Conservation (phyloP, 92 coral and sea anemone species). For the Heteractis magnifica region DNA sequence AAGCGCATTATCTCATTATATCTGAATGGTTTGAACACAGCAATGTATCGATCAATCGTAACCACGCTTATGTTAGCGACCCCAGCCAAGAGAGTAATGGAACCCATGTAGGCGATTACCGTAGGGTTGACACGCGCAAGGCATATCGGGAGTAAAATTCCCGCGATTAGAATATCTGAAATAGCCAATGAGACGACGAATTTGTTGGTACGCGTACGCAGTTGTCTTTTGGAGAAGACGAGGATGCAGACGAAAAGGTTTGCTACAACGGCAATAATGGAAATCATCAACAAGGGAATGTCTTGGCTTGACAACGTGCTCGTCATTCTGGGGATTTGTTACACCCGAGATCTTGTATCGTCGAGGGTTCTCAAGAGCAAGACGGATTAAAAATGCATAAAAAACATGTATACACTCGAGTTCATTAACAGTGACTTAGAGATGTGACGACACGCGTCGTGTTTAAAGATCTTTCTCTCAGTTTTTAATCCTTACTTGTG, state of each 20-base stretch:
- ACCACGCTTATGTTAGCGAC: constrained; percentile 49
- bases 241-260: constrained; percentile 46
- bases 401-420: constrained; percentile 23
- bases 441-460: constrained; percentile 6
- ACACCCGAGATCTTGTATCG: constrained; percentile 6
- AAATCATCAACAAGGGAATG: constrained; percentile 37
- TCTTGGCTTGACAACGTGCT: constrained; percentile 9
- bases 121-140: constrained; percentile 27
- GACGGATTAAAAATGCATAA: constrained; percentile 14
- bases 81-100: constrained; percentile 56
- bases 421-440: constrained; percentile 14
- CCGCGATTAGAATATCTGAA: constrained; percentile 55
- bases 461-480: background rate
- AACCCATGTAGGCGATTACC: constrained; percentile 45
- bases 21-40: constrained; percentile 47
- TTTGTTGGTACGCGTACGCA: constrained; percentile 52
- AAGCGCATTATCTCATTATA: constrained; percentile 37
- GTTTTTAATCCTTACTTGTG: constrained; percentile 13
- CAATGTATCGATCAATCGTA: constrained; percentile 58
- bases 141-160: constrained; percentile 44
- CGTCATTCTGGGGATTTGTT: constrained; percentile 24
- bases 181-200: constrained; percentile 59
- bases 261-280: constrained; percentile 35
- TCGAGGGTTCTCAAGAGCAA: constrained; percentile 18
- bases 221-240: constrained; percentile 37